Evolutionary conservation across 92 coral and sea anemone genomes (phyloP), one percentile per base, ranked within the genome.

Genomic region (Umimayanthus kanabou): DNA sequence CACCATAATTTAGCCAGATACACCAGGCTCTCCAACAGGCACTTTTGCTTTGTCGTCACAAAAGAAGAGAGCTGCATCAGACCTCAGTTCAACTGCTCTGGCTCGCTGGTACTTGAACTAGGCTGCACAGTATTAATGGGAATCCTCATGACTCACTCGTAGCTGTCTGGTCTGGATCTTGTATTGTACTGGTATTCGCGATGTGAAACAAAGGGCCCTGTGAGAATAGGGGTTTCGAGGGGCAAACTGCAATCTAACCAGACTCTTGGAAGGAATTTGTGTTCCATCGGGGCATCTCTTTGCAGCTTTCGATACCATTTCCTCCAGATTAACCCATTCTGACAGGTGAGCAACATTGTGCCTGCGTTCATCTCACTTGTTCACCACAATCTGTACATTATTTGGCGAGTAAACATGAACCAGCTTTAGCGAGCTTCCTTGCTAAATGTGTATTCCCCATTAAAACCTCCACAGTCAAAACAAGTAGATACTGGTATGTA

Each of bases 11-110:
- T n/a, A n/a, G n/a, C n/a, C 88, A 18, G 83, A 87, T 47, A 30
- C 71, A 25, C 89, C 90, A 86, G 90, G 92, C 42, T 90, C 87
- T 11, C 92, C 92, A 86, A 90, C 39, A 86, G 74, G 74, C 25
- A 88, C 82, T 64, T 86, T 90, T 43, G 89, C 87, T 37, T 90
- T 90, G 90, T 90, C 92, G 73, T 90, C 90, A 73, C 69, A 72
- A 49, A 81, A 88, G 73, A 81, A 70, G 57, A 88, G 67, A 71
- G 69, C 37, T 30, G 33, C 18, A 23, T 71, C 43, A 67, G 80
- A 43, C 53, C 75, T 26, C 65, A 85, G 42, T 42, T 49, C 49
- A 80, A 81, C 64, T 25, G 89, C 73, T 14, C 45, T 28, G 9
- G 86, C 64, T 73, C 86, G 86, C 61, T 66, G 30, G 89, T 79